These are phyloP conservation scores for Arvicanthis niloticus DNA, from an alignment of 2,113 vertebrate genomes.

Conservation along the genomic window DNA sequence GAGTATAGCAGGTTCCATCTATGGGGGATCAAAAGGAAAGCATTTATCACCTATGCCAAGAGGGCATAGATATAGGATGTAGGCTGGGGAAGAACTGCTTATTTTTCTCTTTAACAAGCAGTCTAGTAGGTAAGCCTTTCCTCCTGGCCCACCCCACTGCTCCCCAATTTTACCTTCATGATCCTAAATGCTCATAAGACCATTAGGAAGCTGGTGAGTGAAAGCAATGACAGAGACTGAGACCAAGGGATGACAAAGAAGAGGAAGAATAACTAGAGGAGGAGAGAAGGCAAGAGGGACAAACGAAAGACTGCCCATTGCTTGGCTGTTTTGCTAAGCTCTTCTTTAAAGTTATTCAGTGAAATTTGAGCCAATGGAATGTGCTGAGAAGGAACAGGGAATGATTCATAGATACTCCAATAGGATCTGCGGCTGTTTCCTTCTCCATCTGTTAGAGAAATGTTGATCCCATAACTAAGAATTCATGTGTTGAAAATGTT, in stretches of 20 bases:
- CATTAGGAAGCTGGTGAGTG: background rate
- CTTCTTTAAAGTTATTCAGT: background rate
- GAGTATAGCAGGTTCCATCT: background rate
- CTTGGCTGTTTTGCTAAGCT: background rate
- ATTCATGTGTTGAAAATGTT: background rate
- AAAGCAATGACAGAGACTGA: background rate
- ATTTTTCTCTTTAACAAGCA: background rate
- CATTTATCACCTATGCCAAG: background rate
- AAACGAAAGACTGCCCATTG: background rate
- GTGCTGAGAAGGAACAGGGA: background rate
- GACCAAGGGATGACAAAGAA: background rate
- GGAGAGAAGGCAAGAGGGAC: background rate
- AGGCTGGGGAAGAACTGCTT: background rate
- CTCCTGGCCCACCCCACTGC: fast-evolving
- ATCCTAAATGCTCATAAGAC: background rate
- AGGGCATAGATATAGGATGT: background rate
- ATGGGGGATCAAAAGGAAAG: background rate
- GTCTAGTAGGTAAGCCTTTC: background rate
- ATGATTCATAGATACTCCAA: background rate
- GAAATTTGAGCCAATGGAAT: background rate
- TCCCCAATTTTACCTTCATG: background rate
- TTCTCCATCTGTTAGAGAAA: background rate
- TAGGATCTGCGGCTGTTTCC: background rate
- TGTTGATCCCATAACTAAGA: background rate
- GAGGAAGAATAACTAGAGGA: background rate